Conservation (phyloP, 2,113 vertebrate genomes). For the Motacilla alba region DNA sequence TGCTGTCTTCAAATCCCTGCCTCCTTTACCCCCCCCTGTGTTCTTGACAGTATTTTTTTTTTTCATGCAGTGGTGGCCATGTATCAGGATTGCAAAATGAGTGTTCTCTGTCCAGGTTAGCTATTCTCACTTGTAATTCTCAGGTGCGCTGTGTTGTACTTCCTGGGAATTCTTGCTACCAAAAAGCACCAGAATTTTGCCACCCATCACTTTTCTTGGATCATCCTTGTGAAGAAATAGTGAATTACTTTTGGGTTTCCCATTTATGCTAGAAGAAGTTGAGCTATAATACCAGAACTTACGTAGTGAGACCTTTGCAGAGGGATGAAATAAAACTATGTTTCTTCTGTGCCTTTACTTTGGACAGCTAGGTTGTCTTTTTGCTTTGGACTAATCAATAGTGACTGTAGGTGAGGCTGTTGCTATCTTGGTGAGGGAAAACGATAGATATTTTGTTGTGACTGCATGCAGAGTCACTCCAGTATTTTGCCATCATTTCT, state of each 20-base stretch:
- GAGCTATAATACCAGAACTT: not conserved
- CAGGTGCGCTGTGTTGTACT: not conserved
- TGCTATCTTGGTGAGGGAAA: not conserved
- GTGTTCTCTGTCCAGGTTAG: not conserved
- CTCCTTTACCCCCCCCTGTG: rapidly evolving
- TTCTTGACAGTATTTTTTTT: not conserved
- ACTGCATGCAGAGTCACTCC: not conserved
- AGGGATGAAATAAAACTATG: not conserved
- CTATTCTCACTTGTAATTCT: not conserved
- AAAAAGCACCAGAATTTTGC: not conserved
- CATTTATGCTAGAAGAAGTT: not conserved
- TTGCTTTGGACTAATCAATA: not conserved
- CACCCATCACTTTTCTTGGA: not conserved
- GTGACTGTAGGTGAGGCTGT: not conserved
- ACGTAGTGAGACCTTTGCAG: not conserved
- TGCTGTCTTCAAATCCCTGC: not conserved
- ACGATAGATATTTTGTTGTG: not conserved
- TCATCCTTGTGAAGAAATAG: not conserved
- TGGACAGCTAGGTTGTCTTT: not conserved
- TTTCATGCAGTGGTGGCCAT: not conserved
- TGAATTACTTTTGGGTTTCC: not conserved
- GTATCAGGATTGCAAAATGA: not conserved
- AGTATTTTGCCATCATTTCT: not conserved
- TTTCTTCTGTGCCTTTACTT: not conserved
- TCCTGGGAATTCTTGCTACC: not conserved